These are phyloP conservation scores for Serripes groenlandicus DNA, from an alignment of 2,888 invertebrate genomes.

Conservation along the genomic window DNA sequence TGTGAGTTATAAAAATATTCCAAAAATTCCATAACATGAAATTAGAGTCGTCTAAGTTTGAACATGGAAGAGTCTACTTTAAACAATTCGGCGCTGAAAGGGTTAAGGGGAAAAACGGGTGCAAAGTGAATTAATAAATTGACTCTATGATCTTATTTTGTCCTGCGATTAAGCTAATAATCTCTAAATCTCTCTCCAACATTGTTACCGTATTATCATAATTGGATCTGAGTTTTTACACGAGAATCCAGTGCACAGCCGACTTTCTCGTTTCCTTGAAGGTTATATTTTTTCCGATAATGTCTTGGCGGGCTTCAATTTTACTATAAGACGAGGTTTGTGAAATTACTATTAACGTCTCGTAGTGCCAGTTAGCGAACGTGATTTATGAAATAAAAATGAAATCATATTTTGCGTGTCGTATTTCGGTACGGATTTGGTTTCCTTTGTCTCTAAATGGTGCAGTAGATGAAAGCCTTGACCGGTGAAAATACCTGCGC, in stretches of 20 bases:
- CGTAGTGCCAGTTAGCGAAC: neutral
- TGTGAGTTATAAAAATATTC: too few species aligned
- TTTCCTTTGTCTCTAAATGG: neutral
- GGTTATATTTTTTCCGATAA: neutral
- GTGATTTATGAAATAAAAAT: conserved; percentile 13
- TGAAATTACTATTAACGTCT: neutral
- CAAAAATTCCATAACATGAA: too few species aligned
- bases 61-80: too few species aligned
- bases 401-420: neutral
- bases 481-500: neutral
- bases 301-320: neutral
- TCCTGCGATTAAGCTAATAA: too few species aligned
- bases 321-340: neutral
- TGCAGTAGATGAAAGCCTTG: neutral
- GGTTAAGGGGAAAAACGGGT: too few species aligned
- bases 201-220: neutral
- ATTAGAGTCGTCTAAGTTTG: too few species aligned
- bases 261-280: neutral
- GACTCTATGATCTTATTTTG: too few species aligned
- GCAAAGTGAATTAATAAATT: too few species aligned
- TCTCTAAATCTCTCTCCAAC: too few species aligned
- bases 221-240: neutral
- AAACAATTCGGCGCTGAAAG: too few species aligned
- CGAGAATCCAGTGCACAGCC: neutral
- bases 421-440: neutral